A percentile compares a stretch with the other conserved stretches of the same genome.
These are phyloP conservation scores for Neofelis nebulosa DNA, from an alignment of 2,113 vertebrate species.

Conservation along the genomic window DNA sequence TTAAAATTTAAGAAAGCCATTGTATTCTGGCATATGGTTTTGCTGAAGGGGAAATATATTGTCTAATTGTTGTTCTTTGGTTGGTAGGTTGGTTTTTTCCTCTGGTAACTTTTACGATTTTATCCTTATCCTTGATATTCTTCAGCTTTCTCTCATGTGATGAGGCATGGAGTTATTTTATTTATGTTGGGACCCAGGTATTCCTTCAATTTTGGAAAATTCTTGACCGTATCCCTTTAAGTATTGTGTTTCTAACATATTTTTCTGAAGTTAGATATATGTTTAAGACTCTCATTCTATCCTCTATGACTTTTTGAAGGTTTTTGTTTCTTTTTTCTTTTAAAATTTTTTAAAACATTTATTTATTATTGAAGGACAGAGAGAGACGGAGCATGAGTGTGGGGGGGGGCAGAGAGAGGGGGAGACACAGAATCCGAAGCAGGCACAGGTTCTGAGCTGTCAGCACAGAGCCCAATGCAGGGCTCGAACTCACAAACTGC, in stretches of 20 bases:
- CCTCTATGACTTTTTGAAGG: not conserved
- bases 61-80: not conserved
- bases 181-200: not conserved
- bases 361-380: too few relatives aligned
- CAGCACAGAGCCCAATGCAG: too few relatives aligned
- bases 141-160: not conserved
- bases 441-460: too few relatives aligned
- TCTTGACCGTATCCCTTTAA: not conserved
- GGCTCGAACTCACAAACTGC: too few relatives aligned
- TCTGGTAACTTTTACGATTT: not conserved
- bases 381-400: too few relatives aligned
- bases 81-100: not conserved
- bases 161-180: not conserved
- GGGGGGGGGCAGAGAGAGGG: too few relatives aligned
- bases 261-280: not conserved
- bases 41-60: not conserved
- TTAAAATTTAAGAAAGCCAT: not conserved
- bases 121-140: not conserved
- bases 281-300: not conserved
- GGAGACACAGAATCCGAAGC: too few relatives aligned
- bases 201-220: constrained; percentile 33
- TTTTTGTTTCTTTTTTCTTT: too few relatives aligned
- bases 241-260: not conserved
- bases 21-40: not conserved
- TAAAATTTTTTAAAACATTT: too few relatives aligned